Evolutionary conservation across 2,113 vertebrate genomes (phyloP), one percentile per base, ranked within the genome.

Genomic region (Paradisaea rubra): DNA sequence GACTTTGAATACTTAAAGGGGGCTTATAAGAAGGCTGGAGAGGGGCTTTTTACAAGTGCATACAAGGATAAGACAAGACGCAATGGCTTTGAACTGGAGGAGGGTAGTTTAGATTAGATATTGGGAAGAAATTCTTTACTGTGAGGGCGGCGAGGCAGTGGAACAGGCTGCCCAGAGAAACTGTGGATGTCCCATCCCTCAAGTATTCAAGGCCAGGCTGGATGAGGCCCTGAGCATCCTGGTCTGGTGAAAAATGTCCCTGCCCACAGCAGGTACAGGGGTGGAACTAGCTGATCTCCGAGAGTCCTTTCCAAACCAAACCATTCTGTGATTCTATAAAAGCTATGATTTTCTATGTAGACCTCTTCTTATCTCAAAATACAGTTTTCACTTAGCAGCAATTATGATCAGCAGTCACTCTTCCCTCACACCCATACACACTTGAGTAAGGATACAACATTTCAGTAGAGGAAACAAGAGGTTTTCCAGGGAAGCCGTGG

Each of bases 391-490:
- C 13, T 50, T 27, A 6, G 39, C 11, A 85, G 30, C 11, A 73
- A 5, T 56, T 63, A 49, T 3, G 19, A 64, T 8, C 42, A 47
- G 21, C 47, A 59, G 23, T 37, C 23, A 8, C 15, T 16, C 35
- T 54, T 39, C 25, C 20, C 5, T 31, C 31, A 3, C 3, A 7
- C 1, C 5, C 24, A 6, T 4, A 10, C 4, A 3, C 15, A 4
- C 14, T 24, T 41, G 13, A 9, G 3, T 21, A 16, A 70, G 35
- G 10, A 31, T 6, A 16, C 20, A 21, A 7, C 6, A 33, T 13
- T 42, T n/a, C 37, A 23, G 10, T 0, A 22, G 9, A 14, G 25
- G 70, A 50, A 16, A 6, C 45, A 7, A 24, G 21, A 49, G 18
- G 10, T 8, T 63, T 31, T 12, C 15, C 21, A 9, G 45, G 39